These are phyloP conservation scores for Drosophila mayri DNA, from an alignment of 1,140 invertebrate genomes.

Conservation along the genomic window DNA sequence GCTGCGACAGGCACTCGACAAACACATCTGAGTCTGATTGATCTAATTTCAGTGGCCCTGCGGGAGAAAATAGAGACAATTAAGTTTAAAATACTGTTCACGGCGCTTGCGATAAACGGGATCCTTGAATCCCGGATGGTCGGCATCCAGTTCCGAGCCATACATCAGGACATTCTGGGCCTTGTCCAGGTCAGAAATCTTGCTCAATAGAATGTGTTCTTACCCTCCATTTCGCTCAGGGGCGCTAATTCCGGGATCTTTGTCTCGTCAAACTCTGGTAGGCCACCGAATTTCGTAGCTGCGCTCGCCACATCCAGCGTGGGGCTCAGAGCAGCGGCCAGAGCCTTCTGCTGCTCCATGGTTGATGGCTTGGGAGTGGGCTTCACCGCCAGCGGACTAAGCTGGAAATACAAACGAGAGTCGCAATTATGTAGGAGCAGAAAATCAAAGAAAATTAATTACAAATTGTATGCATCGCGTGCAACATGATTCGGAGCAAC, in stretches of 20 bases:
- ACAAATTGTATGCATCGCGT: slow-evolving; percentile 61
- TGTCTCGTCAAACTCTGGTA: slow-evolving; percentile 66
- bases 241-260: slow-evolving; percentile 62
- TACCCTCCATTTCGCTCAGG: slow-evolving; percentile 58
- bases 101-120: slow-evolving; percentile 96
- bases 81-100: slow-evolving; percentile 88
- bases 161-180: slow-evolving; percentile 98
- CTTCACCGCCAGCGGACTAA: slow-evolving; percentile 69
- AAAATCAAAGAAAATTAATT: slow-evolving; percentile 47
- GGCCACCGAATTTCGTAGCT: slow-evolving; percentile 43
- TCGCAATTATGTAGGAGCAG: slow-evolving; percentile 26
- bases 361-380: slow-evolving; percentile 37
- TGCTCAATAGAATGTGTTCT: slow-evolving; percentile 86
- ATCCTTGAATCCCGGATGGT: slow-evolving; percentile 99
- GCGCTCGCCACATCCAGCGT: slow-evolving; percentile 10
- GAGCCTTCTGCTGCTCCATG: slow-evolving; percentile 63
- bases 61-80: not conserved
- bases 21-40: slow-evolving; percentile 74
- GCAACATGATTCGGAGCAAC: slow-evolving; percentile 36
- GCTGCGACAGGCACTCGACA: slow-evolving; percentile 69
- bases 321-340: slow-evolving; percentile 38
- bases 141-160: slow-evolving; percentile 97
- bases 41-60: slow-evolving; percentile 41
- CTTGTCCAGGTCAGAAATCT: slow-evolving; percentile 96
- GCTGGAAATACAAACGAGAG: slow-evolving; percentile 31